Base-by-base conservation (phyloP, 2,888 invertebrate species). In the Ormyrus thymus region DNA sequence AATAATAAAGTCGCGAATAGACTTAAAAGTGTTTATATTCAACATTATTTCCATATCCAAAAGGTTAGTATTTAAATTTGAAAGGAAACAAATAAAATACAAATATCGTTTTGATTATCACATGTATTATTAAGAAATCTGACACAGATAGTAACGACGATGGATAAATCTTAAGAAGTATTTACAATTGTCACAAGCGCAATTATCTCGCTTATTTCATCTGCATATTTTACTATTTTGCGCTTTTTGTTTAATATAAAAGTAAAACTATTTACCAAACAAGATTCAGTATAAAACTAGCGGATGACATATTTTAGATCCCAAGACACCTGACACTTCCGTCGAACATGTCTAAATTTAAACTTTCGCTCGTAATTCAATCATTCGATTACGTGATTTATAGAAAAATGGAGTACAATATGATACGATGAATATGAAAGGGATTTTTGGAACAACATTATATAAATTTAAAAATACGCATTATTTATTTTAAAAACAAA, bases 191-290 rank as follows among this genome's bases (percentile, higher is more conserved):
- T 85, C 82, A 81, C 83, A 45, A 64, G 58, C 45, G 46, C 71
- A 64, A 76, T 55, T 69, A 13, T 15, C 10, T 48, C 56, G 15
- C 45, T 81, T 62, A 68, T 45, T 77, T 50, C 48, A 62, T 78
- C 53, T 72, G 48, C 81, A 76, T 79, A 50, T 64, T 70, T 55
- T 59, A 29, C 29, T 68, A 46, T 74, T 46, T 56, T n/a, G 64
- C 43, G 84, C 83, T 82, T 59, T 79, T 68, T 65, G 83, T 82
- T 86, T 85, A 86, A 87, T 86, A 88, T 86, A 87, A 87, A 87
- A 86, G 84, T 87, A 86, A 86, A 84, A 85, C 85, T 87, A 88
- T 86, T 85, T 82, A 83, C 85, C 84, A 86, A 87, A 86, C 83
- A 85, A 85, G 84, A 85, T 84, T 86, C 85, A 86, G 85, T 88